phyloP scores from a whole-genome alignment of 2,888 invertebrate genomes.

The Stenodera caucasica region DNA sequence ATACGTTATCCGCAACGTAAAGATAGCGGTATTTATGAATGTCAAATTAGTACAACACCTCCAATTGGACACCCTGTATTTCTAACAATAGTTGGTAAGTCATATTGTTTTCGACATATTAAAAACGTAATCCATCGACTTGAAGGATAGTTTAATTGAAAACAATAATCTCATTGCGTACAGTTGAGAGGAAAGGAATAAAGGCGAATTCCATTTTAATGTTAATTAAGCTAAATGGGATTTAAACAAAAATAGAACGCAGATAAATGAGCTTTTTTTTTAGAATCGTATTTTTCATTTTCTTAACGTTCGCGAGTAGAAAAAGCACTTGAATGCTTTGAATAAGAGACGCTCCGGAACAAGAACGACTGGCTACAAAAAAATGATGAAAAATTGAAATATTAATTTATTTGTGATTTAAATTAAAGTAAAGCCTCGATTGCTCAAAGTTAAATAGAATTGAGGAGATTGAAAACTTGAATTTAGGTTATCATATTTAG shows the following conservation, averaged over 20 bases:
- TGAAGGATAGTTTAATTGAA: neutral
- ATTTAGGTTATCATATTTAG: too few relatives aligned
- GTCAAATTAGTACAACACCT: slow-evolving; percentile 89
- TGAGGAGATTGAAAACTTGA: slow-evolving; percentile 20
- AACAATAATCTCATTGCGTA: neutral
- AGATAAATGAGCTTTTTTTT: neutral
- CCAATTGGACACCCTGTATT: slow-evolving; percentile 82
- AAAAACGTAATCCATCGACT: too few relatives aligned
- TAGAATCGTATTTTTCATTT: neutral
- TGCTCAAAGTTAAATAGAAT: slow-evolving; percentile 30
- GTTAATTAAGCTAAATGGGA: neutral
- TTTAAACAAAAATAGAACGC: neutral
- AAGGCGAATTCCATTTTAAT: neutral
- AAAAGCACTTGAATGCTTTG: neutral
- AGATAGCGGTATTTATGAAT: slow-evolving; percentile 82
- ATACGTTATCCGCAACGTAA: slow-evolving; percentile 74
- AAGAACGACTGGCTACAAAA: neutral
- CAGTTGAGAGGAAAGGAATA: neutral
- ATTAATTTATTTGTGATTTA: slow-evolving; percentile 23
- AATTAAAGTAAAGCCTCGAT: slow-evolving; percentile 19
- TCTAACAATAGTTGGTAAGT: slow-evolving; percentile 83
- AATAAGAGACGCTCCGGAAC: neutral
- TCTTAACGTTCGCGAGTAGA: neutral
- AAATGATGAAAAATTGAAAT: slow-evolving; percentile 10
- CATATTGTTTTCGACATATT: neutral